Conservation (phyloP, 1,140 invertebrate genomes). For the Papilio xuthus region DNA sequence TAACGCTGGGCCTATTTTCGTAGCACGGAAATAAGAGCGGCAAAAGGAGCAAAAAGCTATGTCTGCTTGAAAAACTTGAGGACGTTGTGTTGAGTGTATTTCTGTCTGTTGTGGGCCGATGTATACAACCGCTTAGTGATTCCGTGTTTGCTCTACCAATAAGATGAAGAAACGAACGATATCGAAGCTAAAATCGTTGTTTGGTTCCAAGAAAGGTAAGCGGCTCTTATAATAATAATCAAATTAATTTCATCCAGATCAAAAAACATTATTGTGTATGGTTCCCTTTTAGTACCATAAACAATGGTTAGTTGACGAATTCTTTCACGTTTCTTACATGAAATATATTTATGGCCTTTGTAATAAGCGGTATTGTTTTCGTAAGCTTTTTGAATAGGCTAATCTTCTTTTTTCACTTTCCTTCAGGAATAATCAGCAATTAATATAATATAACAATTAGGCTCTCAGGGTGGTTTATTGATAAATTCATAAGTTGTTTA, state of each 20-base stretch:
- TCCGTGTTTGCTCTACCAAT: conserved; percentile 43
- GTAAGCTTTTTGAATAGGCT: background rate
- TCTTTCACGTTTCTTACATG: conserved; percentile 9
- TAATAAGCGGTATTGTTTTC: background rate
- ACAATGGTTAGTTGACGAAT: conserved; percentile 16
- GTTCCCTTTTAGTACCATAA: conserved; percentile 14
- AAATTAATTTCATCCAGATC: conserved; percentile 19
- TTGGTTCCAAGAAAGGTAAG: conserved; percentile 74
- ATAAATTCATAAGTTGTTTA: background rate
- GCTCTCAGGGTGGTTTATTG: background rate
- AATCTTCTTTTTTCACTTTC: background rate
- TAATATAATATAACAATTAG: background rate
- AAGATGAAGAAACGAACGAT: conserved; percentile 75
- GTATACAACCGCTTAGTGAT: conserved; percentile 60
- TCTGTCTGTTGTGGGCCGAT: conserved; percentile 73
- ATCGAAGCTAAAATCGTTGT: conserved; percentile 74
- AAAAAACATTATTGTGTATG: conserved; percentile 12
- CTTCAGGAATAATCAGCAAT: background rate
- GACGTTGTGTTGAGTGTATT: conserved; percentile 76
- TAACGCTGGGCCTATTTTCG: conserved; percentile 79
- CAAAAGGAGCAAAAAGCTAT: conserved; percentile 79
- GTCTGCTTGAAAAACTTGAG: conserved; percentile 76
- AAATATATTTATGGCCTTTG: background rate
- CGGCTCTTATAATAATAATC: conserved; percentile 31
- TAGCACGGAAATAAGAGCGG: conserved; percentile 81